Conservation (phyloP, 1,140 invertebrate species). For the Cyclina sinensis region DNA sequence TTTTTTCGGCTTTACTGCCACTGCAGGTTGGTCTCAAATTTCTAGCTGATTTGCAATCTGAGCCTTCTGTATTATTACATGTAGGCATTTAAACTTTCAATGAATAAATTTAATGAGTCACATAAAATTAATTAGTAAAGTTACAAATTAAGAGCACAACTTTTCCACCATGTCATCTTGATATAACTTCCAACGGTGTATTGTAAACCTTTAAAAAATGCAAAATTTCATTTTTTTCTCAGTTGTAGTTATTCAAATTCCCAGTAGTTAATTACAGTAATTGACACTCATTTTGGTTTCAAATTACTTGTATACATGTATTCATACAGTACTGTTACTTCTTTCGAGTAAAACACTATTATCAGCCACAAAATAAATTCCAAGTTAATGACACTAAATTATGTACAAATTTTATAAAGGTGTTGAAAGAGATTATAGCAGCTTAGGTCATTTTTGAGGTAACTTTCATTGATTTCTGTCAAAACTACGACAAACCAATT, state of each 20-base stretch:
- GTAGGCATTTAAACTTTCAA: too few relatives aligned
- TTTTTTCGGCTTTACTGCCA: background rate
- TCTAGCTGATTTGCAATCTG: too few relatives aligned
- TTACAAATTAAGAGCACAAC: too few relatives aligned
- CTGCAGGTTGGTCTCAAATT: background rate
- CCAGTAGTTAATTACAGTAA: slow-evolving; percentile 8
- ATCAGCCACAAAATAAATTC: slow-evolving; percentile 7
- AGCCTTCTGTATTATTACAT: too few relatives aligned
- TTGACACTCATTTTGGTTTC: slow-evolving; percentile 25
- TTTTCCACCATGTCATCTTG: too few relatives aligned
- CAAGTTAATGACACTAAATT: slow-evolving; percentile 37
- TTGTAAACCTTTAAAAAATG: too few relatives aligned
- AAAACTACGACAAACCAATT: slow-evolving; percentile 47
- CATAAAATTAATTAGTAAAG: background rate
- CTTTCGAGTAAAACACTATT: background rate
- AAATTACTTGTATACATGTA: slow-evolving; percentile 11
- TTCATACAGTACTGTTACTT: background rate
- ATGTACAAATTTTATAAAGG: slow-evolving; percentile 27
- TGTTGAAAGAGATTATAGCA: slow-evolving; percentile 29
- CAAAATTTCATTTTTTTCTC: too few relatives aligned
- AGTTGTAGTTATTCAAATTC: slow-evolving; percentile 14
- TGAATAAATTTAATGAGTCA: too few relatives aligned
- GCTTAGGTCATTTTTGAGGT: slow-evolving; percentile 10
- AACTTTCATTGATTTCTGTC: slow-evolving; percentile 50
- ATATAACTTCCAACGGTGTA: too few relatives aligned